Evolutionary conservation across 2,888 invertebrate genomes (phyloP), one percentile per base, ranked within the genome.

Genomic region (Caenorhabditis afra): DNA sequence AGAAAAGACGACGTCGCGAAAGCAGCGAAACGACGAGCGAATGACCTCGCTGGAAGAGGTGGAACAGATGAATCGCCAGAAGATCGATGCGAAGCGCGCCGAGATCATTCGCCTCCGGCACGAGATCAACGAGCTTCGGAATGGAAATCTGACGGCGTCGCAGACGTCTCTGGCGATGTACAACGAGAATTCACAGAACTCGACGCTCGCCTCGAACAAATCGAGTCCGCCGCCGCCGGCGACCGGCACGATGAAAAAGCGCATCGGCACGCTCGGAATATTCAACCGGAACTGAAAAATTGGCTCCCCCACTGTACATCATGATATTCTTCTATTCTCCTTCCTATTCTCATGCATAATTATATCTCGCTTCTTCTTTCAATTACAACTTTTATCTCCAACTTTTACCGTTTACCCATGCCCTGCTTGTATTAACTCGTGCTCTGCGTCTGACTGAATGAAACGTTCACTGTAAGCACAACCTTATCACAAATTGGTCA

Each of bases 211-310:
- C 18, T 50, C 78, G 11, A 65, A 44, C 22, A 73, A 74, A 39
- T 79, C 79, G n/a, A 71, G 71, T 18, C 71, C 79, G 18, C 74
- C 75, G 23, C 58, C 57, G 14, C 14, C 41, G 16, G 75, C 80
- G 5, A 59, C 65, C 14, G 87, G 82, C 29, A 85, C 84, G 49
- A 82, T 78, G 71, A 87, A 86, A 77, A 87, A 87, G 77, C 81
- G 86, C 75, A 81, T 79, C 20, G 80, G 84, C 7, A 87, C 85
- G 7, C 68, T 87, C 16, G 77, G 80, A 10, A 53, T 87, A 14
- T 87, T 85, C 61, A 86, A 86, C 61, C 65, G 86, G 12, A 86
- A 83, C 49, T 68, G 29, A 29, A 29, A 3, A 29, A 5, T 29
- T 7, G 3, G 7, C 7, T 29, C 7, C 7, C 29, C 7, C 29